phyloP scores from a whole-genome alignment of 2,888 invertebrate genomes.

The Aromia moschata region DNA sequence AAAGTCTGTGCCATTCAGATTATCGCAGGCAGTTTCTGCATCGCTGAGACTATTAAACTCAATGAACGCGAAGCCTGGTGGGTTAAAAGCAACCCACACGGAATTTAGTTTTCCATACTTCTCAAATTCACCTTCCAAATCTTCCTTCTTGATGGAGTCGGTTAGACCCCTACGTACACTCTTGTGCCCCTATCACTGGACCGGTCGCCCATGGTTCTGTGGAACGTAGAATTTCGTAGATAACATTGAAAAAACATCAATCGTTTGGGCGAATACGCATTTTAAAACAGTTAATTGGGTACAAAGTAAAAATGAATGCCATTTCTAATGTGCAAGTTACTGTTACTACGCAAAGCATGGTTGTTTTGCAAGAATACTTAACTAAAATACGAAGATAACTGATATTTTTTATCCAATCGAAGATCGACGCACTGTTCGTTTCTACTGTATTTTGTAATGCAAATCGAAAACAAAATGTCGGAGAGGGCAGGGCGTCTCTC shows the following conservation, averaged over 20 bases:
- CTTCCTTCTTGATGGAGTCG: conserved; percentile 90
- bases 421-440: conserved; percentile 45
- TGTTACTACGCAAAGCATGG: conserved; percentile 44
- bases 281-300: conserved; percentile 49
- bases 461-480: conserved; percentile 59
- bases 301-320: conserved; percentile 43
- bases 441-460: conserved; percentile 44
- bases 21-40: conserved; percentile 89
- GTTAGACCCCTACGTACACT: conserved; percentile 91
- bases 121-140: conserved; percentile 88
- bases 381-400: conserved; percentile 49
- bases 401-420: conserved; percentile 45
- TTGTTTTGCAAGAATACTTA: conserved; percentile 46
- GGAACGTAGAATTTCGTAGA: conserved; percentile 60
- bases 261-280: conserved; percentile 62
- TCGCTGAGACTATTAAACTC: conserved; percentile 90
- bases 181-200: conserved; percentile 69
- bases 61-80: conserved; percentile 93
- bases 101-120: conserved; percentile 92
- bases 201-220: conserved; percentile 59
- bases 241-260: conserved; percentile 46
- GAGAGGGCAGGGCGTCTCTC: conserved; percentile 55
- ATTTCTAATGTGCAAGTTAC: conserved; percentile 43
- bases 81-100: conserved; percentile 94
- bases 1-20: conserved; percentile 87